These are phyloP conservation scores for Stenurella melanura DNA, from an alignment of 2,888 invertebrate genomes.

Conservation along the genomic window DNA sequence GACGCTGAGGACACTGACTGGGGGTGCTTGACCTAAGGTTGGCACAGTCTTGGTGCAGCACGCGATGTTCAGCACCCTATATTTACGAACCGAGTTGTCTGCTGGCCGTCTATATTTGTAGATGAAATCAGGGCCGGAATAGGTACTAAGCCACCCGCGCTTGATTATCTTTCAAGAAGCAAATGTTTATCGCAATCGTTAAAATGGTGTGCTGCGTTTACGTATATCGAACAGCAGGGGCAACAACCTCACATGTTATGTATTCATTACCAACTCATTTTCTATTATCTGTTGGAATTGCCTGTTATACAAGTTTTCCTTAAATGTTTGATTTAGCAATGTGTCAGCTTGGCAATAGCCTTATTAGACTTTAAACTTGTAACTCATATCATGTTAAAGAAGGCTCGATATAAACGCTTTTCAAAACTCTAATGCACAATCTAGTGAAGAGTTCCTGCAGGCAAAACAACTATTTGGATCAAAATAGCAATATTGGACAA, in stretches of 20 bases:
- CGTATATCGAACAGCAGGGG: not conserved
- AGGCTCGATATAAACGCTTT: too few species aligned
- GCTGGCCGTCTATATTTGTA: conserved; percentile 47
- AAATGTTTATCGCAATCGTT: not conserved
- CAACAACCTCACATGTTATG: conserved; percentile 2
- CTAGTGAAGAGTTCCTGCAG: too few species aligned
- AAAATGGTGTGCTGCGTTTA: conserved; percentile 2
- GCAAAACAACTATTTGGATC: too few species aligned
- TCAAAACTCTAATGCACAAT: too few species aligned
- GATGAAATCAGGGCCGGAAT: conserved; percentile 36
- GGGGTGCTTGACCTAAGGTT: conserved; percentile 60
- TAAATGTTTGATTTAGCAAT: too few species aligned
- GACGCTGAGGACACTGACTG: not conserved
- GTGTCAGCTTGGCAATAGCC: too few species aligned
- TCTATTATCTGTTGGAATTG: not conserved
- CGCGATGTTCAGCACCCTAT: conserved; percentile 54
- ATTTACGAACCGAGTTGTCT: conserved; percentile 38
- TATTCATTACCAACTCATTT: not conserved
- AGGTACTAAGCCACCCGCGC: not conserved
- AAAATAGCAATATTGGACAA: too few species aligned
- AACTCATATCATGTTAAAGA: too few species aligned
- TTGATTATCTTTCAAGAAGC: not conserved
- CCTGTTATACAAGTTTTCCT: too few species aligned
- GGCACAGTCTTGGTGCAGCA: conserved; percentile 54
- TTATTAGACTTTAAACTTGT: too few species aligned